phyloP scores from a whole-genome alignment of 2,113 vertebrate genomes.

The Xyrauchen texanus region DNA sequence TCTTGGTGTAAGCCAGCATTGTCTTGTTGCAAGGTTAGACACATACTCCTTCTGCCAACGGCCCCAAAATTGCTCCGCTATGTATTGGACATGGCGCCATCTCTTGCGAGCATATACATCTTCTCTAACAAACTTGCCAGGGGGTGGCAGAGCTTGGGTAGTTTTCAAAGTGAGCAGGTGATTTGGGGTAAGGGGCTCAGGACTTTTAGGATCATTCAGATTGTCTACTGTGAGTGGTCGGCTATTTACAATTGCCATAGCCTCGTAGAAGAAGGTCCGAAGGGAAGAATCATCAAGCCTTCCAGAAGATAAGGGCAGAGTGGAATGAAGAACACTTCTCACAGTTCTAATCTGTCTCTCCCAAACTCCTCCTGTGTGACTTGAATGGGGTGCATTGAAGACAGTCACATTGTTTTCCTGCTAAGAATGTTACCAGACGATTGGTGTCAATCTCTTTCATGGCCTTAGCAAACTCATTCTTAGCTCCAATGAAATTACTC shows the following conservation, averaged over 20 bases:
- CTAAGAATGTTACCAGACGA: neutral
- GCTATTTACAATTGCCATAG: neutral
- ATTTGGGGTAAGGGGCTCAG: neutral
- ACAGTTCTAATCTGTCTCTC: conserved; percentile 9
- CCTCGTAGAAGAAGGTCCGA: neutral
- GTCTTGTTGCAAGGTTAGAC: neutral
- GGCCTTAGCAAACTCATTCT: neutral
- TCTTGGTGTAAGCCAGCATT: conserved; percentile 28
- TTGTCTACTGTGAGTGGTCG: neutral
- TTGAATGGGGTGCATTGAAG: neutral
- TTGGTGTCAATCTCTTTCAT: neutral
- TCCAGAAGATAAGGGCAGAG: neutral
- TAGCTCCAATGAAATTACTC: neutral
- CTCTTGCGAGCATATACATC: neutral
- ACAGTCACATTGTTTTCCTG: neutral
- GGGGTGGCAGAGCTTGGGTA: neutral
- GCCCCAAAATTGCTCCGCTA: conserved; percentile 17
- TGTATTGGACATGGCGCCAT: conserved; percentile 11
- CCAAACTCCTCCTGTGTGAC: neutral
- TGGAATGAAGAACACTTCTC: neutral
- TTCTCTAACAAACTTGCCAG: neutral
- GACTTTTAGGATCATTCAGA: neutral
- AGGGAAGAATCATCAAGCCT: neutral
- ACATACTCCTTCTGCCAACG: conserved; percentile 18
- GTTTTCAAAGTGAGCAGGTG: neutral